Conservation (phyloP, 2,888 invertebrate species). For the Cacoxenus indagator region DNA sequence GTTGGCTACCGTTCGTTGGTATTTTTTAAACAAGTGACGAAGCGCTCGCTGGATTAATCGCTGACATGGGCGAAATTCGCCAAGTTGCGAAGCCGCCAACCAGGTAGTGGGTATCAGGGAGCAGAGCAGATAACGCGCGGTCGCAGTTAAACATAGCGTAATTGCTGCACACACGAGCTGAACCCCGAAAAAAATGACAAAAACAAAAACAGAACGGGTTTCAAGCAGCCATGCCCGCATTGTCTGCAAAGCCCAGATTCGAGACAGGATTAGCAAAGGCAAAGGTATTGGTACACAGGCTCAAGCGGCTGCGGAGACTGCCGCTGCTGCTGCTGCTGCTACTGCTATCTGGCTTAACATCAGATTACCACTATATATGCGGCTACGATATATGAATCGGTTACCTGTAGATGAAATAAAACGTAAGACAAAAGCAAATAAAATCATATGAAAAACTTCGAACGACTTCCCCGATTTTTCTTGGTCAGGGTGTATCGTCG, state of each 20-base stretch:
- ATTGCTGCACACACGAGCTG: constrained; percentile 55
- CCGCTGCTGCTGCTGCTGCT: not conserved
- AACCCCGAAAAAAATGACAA: too few relatives aligned
- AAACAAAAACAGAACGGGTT: too few relatives aligned
- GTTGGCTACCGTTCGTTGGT: constrained; percentile 7
- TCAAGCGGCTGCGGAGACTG: not conserved
- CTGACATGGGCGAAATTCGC: constrained; percentile 61
- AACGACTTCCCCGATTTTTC: constrained; percentile 18
- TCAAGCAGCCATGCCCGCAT: constrained; percentile 22
- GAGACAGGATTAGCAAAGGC: constrained; percentile 3
- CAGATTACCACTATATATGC: constrained; percentile 63
- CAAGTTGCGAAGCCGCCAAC: constrained; percentile 2
- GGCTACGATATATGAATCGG: not conserved
- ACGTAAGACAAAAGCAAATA: constrained; percentile 24
- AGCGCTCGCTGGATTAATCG: constrained; percentile 70
- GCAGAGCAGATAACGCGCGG: constrained; percentile 57
- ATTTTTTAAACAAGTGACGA: constrained; percentile 60
- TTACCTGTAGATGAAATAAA: not conserved
- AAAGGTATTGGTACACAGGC: not conserved
- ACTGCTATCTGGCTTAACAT: constrained; percentile 57
- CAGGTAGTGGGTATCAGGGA: constrained; percentile 3
- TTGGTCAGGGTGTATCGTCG: constrained; percentile 21
- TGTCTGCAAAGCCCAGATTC: constrained; percentile 19
- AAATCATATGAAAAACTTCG: constrained; percentile 59
- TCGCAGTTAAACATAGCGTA: constrained; percentile 70